phyloP scores from a whole-genome alignment of 2,888 invertebrate genomes.

The Cantharis nigra region DNA sequence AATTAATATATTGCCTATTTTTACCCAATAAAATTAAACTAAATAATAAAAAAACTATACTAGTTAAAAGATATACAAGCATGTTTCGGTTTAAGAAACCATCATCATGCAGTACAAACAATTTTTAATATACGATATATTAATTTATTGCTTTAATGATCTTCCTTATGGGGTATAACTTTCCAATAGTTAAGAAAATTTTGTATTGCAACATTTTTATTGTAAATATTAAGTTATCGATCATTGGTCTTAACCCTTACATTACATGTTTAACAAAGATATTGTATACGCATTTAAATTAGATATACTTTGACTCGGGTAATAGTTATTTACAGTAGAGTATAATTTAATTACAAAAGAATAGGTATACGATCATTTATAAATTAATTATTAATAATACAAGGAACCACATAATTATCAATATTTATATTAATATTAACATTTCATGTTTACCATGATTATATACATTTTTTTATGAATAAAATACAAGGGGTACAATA shows the following conservation, averaged over 20 bases:
- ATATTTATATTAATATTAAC: neutral
- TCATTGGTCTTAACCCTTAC: constrained; percentile 23
- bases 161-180: too few species aligned
- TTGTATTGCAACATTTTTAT: constrained; percentile 19
- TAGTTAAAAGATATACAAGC: too few species aligned
- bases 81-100: too few species aligned
- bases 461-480: neutral
- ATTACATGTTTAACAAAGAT: constrained; percentile 1
- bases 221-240: constrained; percentile 11
- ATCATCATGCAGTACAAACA: too few species aligned
- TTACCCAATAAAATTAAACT: too few species aligned
- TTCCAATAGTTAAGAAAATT: neutral
- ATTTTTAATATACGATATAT: too few species aligned
- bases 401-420: constrained; percentile 2
- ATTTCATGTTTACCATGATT: neutral
- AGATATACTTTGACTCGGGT: neutral
- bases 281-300: neutral
- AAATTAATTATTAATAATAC: neutral
- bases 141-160: too few species aligned
- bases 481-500: neutral
- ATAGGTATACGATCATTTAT: neutral
- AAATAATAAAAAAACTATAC: too few species aligned
- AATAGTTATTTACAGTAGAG: neutral
- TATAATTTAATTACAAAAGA: neutral
- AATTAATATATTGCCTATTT: too few species aligned